Percentiles rank a stretch among this genome's conserved stretches.
Conservation (phyloP, 53 echinoderm and acorn worm genomes). For the Henricia sp. region DNA sequence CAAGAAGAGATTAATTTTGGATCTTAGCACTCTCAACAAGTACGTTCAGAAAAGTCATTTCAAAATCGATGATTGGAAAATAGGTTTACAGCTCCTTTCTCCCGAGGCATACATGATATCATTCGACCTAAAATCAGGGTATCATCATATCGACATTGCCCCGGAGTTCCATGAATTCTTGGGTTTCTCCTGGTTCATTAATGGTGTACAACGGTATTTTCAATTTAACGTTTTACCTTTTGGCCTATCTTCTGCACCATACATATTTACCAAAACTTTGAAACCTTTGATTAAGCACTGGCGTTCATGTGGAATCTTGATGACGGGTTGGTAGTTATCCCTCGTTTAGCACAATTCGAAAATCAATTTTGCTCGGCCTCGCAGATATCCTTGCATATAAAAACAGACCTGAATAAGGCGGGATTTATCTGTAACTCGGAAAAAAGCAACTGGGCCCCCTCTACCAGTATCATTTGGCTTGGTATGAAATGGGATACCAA, state of each 20-base stretch:
- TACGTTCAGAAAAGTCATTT: not conserved
- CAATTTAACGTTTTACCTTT: constrained; percentile 15
- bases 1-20: not conserved
- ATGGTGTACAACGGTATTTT: not conserved
- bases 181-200: not conserved
- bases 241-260: constrained; percentile 3
- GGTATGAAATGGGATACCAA: constrained; percentile 11
- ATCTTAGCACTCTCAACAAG: no score
- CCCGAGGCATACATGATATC: not conserved
- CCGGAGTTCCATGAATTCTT: not conserved
- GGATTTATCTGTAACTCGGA: not conserved
- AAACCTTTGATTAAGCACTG: not conserved
- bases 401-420: not conserved
- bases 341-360: not conserved
- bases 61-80: constrained; percentile 13
- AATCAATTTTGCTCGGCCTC: not conserved
- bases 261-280: not conserved
- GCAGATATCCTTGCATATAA: not conserved
- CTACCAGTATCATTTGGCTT: not conserved
- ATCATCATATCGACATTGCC: constrained; percentile 13
- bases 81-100: not conserved
- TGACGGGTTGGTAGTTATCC: constrained; percentile 5
- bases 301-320: constrained; percentile 2
- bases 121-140: constrained; percentile 19
- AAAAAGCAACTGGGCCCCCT: not conserved